A percentile compares a stretch with the other conserved stretches of the same genome.
Evolutionary conservation across 2,888 invertebrate species (phyloP).

Genomic region (Homarus gammarus): DNA sequence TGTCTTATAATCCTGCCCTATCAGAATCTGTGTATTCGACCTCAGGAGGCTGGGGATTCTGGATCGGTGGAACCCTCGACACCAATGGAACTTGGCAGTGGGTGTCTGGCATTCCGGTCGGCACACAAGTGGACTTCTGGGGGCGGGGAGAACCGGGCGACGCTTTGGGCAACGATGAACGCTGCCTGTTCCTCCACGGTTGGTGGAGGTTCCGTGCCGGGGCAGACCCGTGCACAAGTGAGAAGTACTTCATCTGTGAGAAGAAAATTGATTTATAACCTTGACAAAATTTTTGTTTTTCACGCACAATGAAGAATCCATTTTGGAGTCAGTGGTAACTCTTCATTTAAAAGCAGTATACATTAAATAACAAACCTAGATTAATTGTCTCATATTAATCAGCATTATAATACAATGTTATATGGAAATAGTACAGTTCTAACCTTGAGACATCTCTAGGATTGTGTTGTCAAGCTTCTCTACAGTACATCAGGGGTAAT

Average conservation of each 20-base stretch:
- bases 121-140: constrained; percentile 37
- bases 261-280: not conserved
- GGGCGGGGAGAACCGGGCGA: constrained; percentile 43
- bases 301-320: too few species aligned
- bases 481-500: too few species aligned
- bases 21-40: constrained; percentile 51
- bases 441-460: too few species aligned
- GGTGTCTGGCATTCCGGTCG: constrained; percentile 17
- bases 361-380: too few species aligned
- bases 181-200: constrained; percentile 36
- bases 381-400: too few species aligned
- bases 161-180: constrained; percentile 19
- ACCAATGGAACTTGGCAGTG: constrained; percentile 21
- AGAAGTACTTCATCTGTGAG: constrained; percentile 51
- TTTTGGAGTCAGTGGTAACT: too few species aligned
- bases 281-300: too few species aligned
- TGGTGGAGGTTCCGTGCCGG: constrained; percentile 48
- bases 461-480: too few species aligned
- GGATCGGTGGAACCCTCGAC: constrained; percentile 32
- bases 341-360: too few species aligned
- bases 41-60: constrained; percentile 50
- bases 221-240: constrained; percentile 22
- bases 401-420: too few species aligned
- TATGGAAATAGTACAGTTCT: too few species aligned
- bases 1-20: constrained; percentile 7